These are phyloP conservation scores for Corythornis vintsioides DNA, from an alignment of 2,113 vertebrate species.

Conservation along the genomic window DNA sequence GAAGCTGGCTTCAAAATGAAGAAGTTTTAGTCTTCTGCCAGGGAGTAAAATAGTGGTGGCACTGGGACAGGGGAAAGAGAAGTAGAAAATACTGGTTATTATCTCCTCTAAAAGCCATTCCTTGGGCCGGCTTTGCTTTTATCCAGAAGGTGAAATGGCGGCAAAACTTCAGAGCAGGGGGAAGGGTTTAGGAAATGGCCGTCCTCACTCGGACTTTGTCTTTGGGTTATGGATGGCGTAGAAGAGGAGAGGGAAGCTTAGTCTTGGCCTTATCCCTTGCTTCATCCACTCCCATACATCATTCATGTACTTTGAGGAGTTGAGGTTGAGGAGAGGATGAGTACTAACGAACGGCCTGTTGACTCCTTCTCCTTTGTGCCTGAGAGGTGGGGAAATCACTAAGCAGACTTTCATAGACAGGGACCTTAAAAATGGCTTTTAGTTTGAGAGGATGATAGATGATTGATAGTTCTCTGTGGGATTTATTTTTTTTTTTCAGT, in stretches of 20 bases:
- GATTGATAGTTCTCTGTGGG: not conserved
- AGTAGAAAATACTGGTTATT: not conserved
- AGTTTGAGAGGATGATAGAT: not conserved
- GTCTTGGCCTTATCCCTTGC: not conserved
- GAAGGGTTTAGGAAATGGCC: not conserved
- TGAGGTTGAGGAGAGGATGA: not conserved
- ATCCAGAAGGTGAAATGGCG: not conserved
- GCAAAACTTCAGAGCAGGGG: not conserved
- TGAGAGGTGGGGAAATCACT: not conserved
- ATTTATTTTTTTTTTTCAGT: not conserved
- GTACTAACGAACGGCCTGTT: not conserved
- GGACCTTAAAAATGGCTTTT: not conserved
- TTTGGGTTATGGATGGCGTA: not conserved
- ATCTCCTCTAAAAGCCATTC: not conserved
- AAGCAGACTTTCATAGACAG: not conserved
- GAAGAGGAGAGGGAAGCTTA: not conserved
- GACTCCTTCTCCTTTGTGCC: not conserved
- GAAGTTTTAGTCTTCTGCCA: not conserved
- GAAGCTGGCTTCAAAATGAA: not conserved
- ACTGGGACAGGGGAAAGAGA: not conserved
- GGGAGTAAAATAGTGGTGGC: not conserved
- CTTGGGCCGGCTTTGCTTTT: not conserved
- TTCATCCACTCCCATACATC: accelerated
- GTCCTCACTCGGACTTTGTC: not conserved
- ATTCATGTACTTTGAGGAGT: not conserved